These are phyloP conservation scores for Piaya cayana DNA, from an alignment of 2,113 vertebrate genomes.

Conservation along the genomic window DNA sequence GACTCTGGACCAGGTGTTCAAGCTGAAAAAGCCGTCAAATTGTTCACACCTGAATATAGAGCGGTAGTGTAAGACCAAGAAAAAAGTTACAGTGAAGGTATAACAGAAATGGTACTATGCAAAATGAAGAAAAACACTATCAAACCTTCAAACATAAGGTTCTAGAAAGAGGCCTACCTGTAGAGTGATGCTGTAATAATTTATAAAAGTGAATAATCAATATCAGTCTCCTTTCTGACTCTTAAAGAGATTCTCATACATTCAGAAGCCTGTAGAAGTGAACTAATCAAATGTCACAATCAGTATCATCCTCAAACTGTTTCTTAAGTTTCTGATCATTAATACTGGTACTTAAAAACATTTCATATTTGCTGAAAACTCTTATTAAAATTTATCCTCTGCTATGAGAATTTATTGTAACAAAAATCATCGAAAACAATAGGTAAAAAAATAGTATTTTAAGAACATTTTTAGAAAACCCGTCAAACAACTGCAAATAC, in stretches of 20 bases:
- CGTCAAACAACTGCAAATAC: constrained; percentile 56
- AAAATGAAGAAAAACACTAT: constrained; percentile 27
- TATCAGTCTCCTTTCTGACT: constrained; percentile 25
- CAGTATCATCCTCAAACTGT: not conserved
- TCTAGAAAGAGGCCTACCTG: constrained; percentile 59
- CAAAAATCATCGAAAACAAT: constrained; percentile 60
- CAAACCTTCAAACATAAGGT: constrained; percentile 13
- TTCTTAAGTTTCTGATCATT: constrained; percentile 33
- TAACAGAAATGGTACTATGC: constrained; percentile 46
- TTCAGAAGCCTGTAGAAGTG: not conserved
- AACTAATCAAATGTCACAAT: constrained; percentile 28
- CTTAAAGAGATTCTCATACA: not conserved
- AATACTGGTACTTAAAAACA: constrained; percentile 61
- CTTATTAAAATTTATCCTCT: constrained; percentile 49
- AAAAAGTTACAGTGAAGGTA: constrained; percentile 41
- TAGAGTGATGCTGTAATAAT: constrained; percentile 64
- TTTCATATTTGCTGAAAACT: constrained; percentile 33
- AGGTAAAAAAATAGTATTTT: constrained; percentile 74
- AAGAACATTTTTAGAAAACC: constrained; percentile 70
- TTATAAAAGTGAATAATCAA: constrained; percentile 49
- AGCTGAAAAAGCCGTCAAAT: constrained; percentile 60
- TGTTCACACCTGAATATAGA: constrained; percentile 65
- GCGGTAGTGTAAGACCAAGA: constrained; percentile 28
- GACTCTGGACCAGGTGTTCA: constrained; percentile 44
- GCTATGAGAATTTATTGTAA: constrained; percentile 41